phyloP scores from a whole-genome alignment of 2,113 vertebrate species.

The Neogale vison region DNA sequence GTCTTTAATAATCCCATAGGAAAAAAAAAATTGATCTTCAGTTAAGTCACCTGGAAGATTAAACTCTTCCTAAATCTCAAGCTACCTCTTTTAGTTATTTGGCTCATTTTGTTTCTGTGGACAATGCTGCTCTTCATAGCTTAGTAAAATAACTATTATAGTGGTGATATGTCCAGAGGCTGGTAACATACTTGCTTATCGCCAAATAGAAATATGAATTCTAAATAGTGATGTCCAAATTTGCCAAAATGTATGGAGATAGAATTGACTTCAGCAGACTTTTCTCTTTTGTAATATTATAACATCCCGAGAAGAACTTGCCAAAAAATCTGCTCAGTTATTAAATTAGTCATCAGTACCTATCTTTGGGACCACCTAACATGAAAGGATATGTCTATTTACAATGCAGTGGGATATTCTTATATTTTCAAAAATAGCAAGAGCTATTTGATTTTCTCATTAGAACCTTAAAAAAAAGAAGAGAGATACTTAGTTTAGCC shows the following conservation, averaged over 20 bases:
- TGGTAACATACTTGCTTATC: neutral
- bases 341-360: neutral
- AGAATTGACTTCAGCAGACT: neutral
- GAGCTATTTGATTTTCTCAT: constrained; percentile 17
- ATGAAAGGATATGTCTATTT: neutral
- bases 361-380: constrained; percentile 13
- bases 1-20: neutral
- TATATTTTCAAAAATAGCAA: neutral
- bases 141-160: neutral
- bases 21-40: neutral
- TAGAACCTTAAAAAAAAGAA: neutral
- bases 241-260: neutral
- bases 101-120: neutral
- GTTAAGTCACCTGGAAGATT: neutral
- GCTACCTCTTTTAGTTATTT: neutral
- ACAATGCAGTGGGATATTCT: neutral
- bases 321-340: neutral
- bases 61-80: neutral
- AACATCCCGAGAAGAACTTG: neutral
- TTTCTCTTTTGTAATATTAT: neutral
- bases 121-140: neutral
- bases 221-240: neutral
- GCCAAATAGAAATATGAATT: constrained; percentile 41
- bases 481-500: neutral
- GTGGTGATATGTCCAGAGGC: neutral